A percentile compares a stretch with the other conserved stretches of the same genome.
phyloP scores from a whole-genome alignment of 2,113 vertebrate genomes.

The Numida meleagris region DNA sequence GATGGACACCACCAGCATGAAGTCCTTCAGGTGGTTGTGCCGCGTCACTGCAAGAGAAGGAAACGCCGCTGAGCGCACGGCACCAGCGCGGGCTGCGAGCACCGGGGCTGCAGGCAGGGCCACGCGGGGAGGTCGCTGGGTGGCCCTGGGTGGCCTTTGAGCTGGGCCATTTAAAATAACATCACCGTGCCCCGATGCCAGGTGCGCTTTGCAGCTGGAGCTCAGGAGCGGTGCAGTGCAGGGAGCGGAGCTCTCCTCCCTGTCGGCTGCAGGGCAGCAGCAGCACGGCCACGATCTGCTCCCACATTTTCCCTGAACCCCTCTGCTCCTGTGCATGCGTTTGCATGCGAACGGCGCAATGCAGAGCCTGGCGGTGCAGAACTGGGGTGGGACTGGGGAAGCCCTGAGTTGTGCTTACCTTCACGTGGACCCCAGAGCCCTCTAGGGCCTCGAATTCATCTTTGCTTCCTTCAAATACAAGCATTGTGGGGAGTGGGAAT shows the following conservation, averaged over 20 bases:
- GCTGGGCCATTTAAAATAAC: not conserved
- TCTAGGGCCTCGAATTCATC: not conserved
- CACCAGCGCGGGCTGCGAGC: no score
- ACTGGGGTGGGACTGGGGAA: not conserved
- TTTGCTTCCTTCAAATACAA: not conserved
- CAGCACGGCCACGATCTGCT: no score
- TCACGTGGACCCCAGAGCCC: not conserved
- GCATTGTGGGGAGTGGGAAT: not conserved
- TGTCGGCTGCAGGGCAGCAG: not conserved
- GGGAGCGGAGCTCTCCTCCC: not conserved
- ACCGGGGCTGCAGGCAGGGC: no score
- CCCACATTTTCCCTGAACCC: not conserved
- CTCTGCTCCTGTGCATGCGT: not conserved
- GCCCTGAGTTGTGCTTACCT: not conserved
- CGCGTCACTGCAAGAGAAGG: slow-evolving; percentile 84
- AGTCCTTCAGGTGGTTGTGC: slow-evolving; percentile 97
- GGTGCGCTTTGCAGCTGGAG: not conserved
- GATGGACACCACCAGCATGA: slow-evolving; percentile 98
- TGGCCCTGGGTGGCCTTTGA: not conserved
- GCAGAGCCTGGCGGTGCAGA: not conserved
- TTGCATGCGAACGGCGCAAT: not conserved
- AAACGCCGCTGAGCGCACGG: no score
- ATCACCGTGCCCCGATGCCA: accelerated
- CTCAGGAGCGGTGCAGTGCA: not conserved
- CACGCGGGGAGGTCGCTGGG: no score